Evolutionary conservation across 1,140 invertebrate species (phyloP).

Genomic region (Trypoxylus dichotomus): DNA sequence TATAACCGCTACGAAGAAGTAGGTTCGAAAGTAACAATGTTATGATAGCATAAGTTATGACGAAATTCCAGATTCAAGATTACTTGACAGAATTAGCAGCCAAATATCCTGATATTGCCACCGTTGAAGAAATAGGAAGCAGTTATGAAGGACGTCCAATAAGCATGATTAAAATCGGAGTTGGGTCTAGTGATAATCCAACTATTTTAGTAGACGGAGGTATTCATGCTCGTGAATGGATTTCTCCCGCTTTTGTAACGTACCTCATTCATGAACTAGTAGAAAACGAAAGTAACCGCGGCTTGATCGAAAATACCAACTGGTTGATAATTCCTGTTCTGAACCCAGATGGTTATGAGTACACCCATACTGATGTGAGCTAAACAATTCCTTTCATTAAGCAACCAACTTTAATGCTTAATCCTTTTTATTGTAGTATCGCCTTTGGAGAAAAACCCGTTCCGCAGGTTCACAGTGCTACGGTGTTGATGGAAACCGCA

Average conservation of each 20-base stretch:
- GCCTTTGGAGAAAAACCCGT: conserved; percentile 72
- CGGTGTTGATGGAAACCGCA: conserved; percentile 71
- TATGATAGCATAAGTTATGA: background rate
- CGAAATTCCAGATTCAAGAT: conserved; percentile 53
- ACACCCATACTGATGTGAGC: conserved; percentile 60
- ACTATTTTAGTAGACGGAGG: conserved; percentile 66
- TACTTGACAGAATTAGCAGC: conserved; percentile 53
- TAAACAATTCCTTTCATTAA: background rate
- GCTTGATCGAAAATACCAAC: conserved; percentile 58
- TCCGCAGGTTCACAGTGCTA: conserved; percentile 56
- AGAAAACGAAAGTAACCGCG: conserved; percentile 51
- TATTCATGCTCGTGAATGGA: conserved; percentile 70
- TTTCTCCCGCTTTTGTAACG: conserved; percentile 64
- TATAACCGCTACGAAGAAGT: conserved; percentile 26
- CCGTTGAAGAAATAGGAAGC: conserved; percentile 57
- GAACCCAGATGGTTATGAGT: conserved; percentile 77
- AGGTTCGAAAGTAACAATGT: background rate
- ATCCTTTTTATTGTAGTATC: conserved; percentile 52
- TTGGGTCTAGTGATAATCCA: conserved; percentile 58
- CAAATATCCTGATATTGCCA: conserved; percentile 53
- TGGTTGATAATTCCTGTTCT: conserved; percentile 70
- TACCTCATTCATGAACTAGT: conserved; percentile 65
- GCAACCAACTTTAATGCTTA: background rate
- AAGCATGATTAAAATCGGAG: conserved; percentile 61
- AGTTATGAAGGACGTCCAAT: conserved; percentile 64